These are phyloP conservation scores for Pipra filicauda DNA, from an alignment of 2,113 vertebrate genomes.

Conservation along the genomic window DNA sequence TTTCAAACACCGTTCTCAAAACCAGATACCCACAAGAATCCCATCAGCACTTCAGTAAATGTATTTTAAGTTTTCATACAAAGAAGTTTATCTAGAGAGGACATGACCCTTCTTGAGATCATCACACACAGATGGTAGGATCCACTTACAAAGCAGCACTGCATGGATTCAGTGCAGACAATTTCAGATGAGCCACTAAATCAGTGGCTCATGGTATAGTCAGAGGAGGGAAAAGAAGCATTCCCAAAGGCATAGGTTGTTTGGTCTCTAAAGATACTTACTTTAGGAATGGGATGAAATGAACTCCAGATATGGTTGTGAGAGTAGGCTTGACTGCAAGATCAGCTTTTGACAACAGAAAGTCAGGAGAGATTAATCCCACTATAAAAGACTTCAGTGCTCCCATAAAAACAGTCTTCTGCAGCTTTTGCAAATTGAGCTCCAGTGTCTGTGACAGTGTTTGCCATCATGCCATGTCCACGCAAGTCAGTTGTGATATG, in stretches of 20 bases:
- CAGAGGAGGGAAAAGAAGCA: neutral
- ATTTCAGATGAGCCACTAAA: neutral
- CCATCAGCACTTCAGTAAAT: neutral
- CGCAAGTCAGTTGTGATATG: neutral
- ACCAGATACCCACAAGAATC: neutral
- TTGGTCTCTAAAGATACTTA: neutral
- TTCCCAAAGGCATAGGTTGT: neutral
- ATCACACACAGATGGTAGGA: neutral
- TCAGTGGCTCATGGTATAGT: neutral
- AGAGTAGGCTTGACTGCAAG: neutral
- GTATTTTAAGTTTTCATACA: neutral
- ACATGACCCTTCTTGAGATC: neutral
- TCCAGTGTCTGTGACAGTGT: neutral
- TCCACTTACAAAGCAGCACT: neutral
- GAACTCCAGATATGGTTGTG: neutral
- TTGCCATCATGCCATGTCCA: neutral
- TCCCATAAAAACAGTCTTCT: neutral
- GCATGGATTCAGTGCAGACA: neutral
- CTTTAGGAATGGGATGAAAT: neutral
- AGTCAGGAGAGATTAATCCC: neutral
- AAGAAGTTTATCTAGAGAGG: neutral
- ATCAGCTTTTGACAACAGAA: neutral
- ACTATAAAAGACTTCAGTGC: neutral
- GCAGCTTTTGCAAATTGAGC: neutral
- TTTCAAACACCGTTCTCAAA: neutral